phyloP scores from a whole-genome alignment of 1,140 invertebrate species.

The Luehdorfia chinensis region DNA sequence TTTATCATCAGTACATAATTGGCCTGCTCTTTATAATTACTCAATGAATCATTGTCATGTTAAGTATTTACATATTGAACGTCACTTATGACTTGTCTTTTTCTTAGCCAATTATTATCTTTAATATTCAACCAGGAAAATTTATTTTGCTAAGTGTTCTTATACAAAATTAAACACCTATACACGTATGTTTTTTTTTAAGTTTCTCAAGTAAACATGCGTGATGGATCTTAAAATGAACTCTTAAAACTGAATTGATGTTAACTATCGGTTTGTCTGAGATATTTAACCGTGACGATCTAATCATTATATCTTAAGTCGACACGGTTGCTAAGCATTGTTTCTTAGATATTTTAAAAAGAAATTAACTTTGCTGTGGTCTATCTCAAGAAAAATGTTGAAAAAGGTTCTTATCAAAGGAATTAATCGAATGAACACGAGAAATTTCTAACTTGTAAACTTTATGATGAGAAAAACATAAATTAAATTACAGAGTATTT shows the following conservation, averaged over 20 bases:
- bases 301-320: conserved; percentile 12
- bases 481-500: too few relatives aligned
- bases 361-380: neutral
- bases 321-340: conserved; percentile 8
- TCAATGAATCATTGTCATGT: conserved; percentile 39
- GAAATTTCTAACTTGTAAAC: too few relatives aligned
- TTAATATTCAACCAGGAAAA: too few relatives aligned
- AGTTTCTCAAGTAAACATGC: neutral
- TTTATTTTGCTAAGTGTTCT: too few relatives aligned
- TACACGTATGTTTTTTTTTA: neutral
- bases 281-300: conserved; percentile 17
- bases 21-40: conserved; percentile 25
- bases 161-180: too few relatives aligned
- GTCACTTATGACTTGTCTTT: conserved; percentile 5
- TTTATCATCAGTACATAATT: conserved; percentile 36
- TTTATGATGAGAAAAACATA: too few relatives aligned
- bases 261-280: conserved; percentile 13
- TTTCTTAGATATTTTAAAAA: conserved; percentile 11
- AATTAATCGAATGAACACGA: too few relatives aligned
- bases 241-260: conserved; percentile 6
- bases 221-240: conserved; percentile 5
- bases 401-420: neutral
- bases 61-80: conserved; percentile 20
- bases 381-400: conserved; percentile 1
- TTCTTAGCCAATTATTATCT: too few relatives aligned